Evolutionary conservation across 2,888 invertebrate genomes (phyloP), one percentile per base, ranked within the genome.

Genomic region (Koerneria pararmatus): DNA sequence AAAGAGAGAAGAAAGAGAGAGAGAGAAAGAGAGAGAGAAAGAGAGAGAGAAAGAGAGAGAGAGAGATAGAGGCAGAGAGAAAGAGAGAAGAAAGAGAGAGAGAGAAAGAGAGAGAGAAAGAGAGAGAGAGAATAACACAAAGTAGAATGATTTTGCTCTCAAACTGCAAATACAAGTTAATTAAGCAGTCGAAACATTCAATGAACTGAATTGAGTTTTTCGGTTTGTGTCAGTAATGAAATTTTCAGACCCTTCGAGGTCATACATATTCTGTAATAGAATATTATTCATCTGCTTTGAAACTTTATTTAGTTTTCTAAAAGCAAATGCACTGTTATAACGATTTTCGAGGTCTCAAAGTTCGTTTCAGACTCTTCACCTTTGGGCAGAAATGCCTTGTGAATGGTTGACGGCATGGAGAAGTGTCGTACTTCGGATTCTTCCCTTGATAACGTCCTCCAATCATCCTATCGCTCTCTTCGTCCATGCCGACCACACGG

Each of bases 401-500:
- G n/a, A 46, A 48, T 61, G 61, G 61, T 6, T 19, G 3, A 29
- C 46, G 15, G 48, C 61, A 8, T 61, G 48, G n/a, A 11, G 22
- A 32, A 22, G 15, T 32, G n/a, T 32, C 4, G 11, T 61, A 4
- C 22, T 49, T 49, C 61, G 61, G 24, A 29, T 61, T 49, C 61
- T 61, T 61, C 61, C 48, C 24, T 22, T 46, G 4, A 1, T 61
- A 2, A 5, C 61, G 24, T n/a, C 48, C 11, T 61, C 48, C n/a
- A 61, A 61, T 31, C 61, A 61, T 32, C 61, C 48, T 24, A 49
- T 61, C 2, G 49, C 61, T 1, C 48, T 61, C 24, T 32, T 48
- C 15, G 19, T 61, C n/a, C 61, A 61, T 49, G 61, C 61, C 24
- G 49, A 61, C 22, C 49, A 49, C 49, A 61, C 61, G n/a, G 61